phyloP scores from a whole-genome alignment of 2,888 invertebrate genomes.

The Corbicula japonica region DNA sequence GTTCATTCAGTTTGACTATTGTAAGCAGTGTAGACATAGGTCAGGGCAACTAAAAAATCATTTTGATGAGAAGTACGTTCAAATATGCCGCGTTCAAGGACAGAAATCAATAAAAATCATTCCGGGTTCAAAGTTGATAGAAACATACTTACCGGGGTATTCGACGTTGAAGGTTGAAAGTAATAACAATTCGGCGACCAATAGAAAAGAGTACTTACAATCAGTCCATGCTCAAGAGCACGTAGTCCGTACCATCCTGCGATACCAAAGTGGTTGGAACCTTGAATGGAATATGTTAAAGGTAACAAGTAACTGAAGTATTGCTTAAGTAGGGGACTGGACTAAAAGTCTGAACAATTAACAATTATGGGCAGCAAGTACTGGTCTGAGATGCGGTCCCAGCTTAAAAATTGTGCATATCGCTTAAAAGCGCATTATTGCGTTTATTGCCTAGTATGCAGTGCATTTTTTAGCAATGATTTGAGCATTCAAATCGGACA shows the following conservation, averaged over 20 bases:
- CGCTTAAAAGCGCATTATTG: neutral
- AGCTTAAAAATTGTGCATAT: neutral
- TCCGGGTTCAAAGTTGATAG: neutral
- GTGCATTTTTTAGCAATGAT: no score
- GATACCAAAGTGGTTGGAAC: constrained; percentile 86
- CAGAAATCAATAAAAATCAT: neutral
- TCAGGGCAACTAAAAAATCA: neutral
- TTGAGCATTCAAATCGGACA: neutral
- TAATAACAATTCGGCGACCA: neutral
- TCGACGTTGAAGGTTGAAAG: neutral
- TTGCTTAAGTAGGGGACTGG: neutral
- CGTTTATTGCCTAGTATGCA: neutral
- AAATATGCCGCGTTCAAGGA: neutral
- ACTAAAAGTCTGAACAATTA: neutral
- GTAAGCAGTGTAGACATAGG: neutral
- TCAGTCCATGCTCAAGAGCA: constrained; percentile 79
- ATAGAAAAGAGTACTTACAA: constrained; percentile 59
- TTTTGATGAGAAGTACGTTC: neutral
- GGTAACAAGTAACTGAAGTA: neutral
- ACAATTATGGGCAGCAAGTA: neutral
- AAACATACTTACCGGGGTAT: constrained; percentile 29
- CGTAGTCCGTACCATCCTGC: constrained; percentile 84
- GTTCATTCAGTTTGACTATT: neutral
- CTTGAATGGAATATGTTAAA: constrained; percentile 86
- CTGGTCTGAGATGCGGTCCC: neutral